A percentile compares a stretch with the other conserved stretches of the same genome.
Evolutionary conservation across 1,140 invertebrate genomes (phyloP).

Genomic region (Drosophila erecta): DNA sequence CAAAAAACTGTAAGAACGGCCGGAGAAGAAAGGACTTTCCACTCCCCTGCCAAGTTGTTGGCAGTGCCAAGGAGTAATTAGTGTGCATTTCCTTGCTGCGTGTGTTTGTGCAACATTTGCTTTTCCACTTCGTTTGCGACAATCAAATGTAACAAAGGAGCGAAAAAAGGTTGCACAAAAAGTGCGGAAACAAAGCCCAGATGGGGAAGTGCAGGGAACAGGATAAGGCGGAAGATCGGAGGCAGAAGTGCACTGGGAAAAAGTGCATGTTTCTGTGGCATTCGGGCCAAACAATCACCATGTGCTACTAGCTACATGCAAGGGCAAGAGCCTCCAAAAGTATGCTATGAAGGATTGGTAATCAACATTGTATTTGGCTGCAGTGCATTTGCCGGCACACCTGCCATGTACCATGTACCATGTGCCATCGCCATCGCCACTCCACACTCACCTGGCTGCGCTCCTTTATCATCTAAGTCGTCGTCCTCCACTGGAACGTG

Average conservation of each 20-base stretch:
- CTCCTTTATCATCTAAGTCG: conserved; percentile 47
- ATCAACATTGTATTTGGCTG: background rate
- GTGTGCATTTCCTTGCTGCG: conserved; percentile 64
- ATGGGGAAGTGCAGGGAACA: background rate
- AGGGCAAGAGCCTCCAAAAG: too few relatives aligned
- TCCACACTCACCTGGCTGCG: conserved; percentile 46
- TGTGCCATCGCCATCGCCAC: conserved; percentile 13
- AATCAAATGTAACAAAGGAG: conserved; percentile 78
- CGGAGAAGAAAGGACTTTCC: conserved; percentile 52
- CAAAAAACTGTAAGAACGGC: conserved; percentile 38
- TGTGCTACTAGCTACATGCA: too few relatives aligned
- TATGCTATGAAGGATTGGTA: background rate
- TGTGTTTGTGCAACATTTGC: conserved; percentile 68
- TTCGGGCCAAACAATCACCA: too few relatives aligned
- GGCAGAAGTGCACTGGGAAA: background rate
- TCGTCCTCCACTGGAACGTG: conserved; percentile 58
- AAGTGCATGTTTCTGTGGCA: background rate
- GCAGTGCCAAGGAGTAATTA: conserved; percentile 67
- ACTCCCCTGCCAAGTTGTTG: conserved; percentile 35
- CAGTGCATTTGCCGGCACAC: conserved; percentile 14
- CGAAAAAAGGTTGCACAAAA: conserved; percentile 43
- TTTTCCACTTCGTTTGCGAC: conserved; percentile 81
- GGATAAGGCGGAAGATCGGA: conserved; percentile 6
- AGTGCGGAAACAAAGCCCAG: background rate
- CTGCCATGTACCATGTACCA: conserved; percentile 10